Evolutionary conservation across 2,113 vertebrate species (phyloP).

Genomic region (Osmerus eperlanus): DNA sequence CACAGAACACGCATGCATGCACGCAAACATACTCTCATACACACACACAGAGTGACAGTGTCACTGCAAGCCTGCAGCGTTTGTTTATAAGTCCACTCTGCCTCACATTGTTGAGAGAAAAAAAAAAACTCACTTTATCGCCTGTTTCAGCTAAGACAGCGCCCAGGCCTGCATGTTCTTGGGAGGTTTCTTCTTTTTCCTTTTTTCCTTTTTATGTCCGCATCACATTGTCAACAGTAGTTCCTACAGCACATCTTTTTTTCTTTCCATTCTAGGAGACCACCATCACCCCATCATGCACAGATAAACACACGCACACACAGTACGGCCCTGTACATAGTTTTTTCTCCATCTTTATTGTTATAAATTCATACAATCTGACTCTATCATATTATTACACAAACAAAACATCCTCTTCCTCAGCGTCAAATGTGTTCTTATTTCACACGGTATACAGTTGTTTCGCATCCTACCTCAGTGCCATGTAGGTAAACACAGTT

Average conservation of each 20-base stretch:
- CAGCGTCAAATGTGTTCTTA: not conserved
- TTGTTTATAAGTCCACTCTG: conserved; percentile 77
- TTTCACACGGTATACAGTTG: not conserved
- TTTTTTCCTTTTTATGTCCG: not conserved
- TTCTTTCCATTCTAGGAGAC: not conserved
- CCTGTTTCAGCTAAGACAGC: conserved; percentile 51
- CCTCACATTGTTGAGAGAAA: conserved; percentile 75
- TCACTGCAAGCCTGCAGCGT: conserved; percentile 78
- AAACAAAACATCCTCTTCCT: not conserved
- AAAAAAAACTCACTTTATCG: conserved; percentile 64
- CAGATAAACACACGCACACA: not conserved
- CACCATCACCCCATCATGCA: not conserved
- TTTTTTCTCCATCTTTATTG: not conserved
- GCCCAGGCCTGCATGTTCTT: conserved; percentile 68
- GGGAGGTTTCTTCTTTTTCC: not conserved
- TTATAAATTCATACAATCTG: not conserved
- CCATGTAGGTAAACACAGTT: not conserved
- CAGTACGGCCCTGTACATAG: not conserved
- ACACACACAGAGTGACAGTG: conserved; percentile 61
- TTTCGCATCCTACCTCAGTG: not conserved
- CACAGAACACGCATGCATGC: not conserved
- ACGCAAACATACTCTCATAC: conserved; percentile 25
- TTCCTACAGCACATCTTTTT: not conserved
- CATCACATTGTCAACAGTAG: not conserved
- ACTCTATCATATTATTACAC: not conserved